Conservation (phyloP, 2,888 invertebrate genomes). For the Limulus polyphemus region DNA sequence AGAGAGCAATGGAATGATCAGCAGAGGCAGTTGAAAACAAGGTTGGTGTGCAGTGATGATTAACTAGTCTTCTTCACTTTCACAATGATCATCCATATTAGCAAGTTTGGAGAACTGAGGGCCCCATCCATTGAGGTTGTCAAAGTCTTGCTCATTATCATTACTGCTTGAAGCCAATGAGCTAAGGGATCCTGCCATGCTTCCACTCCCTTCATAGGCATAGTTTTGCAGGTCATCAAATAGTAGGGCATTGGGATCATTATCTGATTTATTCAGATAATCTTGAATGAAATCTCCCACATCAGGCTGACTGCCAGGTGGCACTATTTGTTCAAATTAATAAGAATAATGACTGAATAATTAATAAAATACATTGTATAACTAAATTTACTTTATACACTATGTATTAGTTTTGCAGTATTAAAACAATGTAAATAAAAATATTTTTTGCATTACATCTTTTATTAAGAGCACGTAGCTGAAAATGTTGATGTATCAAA, state of each 20-base stretch:
- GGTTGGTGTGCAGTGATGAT: too few species aligned
- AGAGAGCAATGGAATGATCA: too few species aligned
- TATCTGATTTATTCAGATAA: slow-evolving; percentile 87
- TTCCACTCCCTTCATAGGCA: slow-evolving; percentile 96
- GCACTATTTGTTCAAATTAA: slow-evolving; percentile 14
- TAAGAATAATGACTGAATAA: too few species aligned
- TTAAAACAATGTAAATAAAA: too few species aligned
- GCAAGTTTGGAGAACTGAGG: slow-evolving; percentile 92
- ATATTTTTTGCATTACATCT: too few species aligned
- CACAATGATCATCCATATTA: slow-evolving; percentile 84
- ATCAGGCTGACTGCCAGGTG: slow-evolving; percentile 61
- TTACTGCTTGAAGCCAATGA: slow-evolving; percentile 91
- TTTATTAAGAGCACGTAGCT: too few species aligned
- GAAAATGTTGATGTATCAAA: too few species aligned
- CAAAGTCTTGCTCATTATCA: slow-evolving; percentile 90
- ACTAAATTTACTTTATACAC: too few species aligned
- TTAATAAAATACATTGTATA: too few species aligned
- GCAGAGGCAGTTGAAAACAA: too few species aligned
- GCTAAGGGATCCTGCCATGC: slow-evolving; percentile 89
- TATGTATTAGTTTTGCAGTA: too few species aligned
- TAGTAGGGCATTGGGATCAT: slow-evolving; percentile 93
- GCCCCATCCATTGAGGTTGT: slow-evolving; percentile 93
- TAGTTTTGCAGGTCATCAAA: slow-evolving; percentile 98
- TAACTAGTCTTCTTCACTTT: slow-evolving; percentile 52
- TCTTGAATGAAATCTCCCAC: slow-evolving; percentile 93